These are phyloP conservation scores for Sialis fuliginosa DNA, from an alignment of 2,888 invertebrate genomes.

Conservation along the genomic window DNA sequence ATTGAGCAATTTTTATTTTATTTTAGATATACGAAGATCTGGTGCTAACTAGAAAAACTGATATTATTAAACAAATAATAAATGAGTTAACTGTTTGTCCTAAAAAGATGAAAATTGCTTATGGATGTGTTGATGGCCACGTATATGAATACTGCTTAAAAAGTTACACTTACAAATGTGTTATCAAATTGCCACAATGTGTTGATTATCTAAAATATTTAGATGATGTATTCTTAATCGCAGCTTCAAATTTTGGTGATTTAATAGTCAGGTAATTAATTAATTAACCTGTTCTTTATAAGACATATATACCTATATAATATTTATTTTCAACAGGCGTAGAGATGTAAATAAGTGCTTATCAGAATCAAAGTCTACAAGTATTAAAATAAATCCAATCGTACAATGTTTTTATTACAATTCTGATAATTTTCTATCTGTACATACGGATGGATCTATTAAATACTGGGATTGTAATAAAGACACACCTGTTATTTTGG, in stretches of 20 bases:
- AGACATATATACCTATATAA: too few species aligned
- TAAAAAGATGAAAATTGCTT: constrained; percentile 14
- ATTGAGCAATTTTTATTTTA: too few species aligned
- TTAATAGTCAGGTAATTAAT: constrained; percentile 6
- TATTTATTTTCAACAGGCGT: too few species aligned
- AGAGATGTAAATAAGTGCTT: too few species aligned
- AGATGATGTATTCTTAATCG: constrained; percentile 8
- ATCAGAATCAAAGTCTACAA: too few species aligned
- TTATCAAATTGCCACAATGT: constrained; percentile 12
- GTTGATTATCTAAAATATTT: constrained; percentile 8
- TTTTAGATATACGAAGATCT: constrained; percentile 17
- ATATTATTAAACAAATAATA: constrained; percentile 11
- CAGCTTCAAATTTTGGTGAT: constrained; percentile 8
- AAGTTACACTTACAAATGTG: constrained; percentile 11
- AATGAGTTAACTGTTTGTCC: constrained; percentile 17
- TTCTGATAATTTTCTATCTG: too few species aligned
- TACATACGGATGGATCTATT: too few species aligned
- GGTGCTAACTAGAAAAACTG: constrained; percentile 15
- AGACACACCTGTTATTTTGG: background rate
- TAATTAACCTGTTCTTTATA: too few species aligned
- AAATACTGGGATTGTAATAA: too few species aligned
- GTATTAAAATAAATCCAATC: too few species aligned
- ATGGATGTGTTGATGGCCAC: constrained; percentile 17
- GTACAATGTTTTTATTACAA: too few species aligned
- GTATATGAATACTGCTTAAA: constrained; percentile 16